Evolutionary conservation across 2,888 invertebrate genomes (phyloP).

Genomic region (Drosophila mulleri): DNA sequence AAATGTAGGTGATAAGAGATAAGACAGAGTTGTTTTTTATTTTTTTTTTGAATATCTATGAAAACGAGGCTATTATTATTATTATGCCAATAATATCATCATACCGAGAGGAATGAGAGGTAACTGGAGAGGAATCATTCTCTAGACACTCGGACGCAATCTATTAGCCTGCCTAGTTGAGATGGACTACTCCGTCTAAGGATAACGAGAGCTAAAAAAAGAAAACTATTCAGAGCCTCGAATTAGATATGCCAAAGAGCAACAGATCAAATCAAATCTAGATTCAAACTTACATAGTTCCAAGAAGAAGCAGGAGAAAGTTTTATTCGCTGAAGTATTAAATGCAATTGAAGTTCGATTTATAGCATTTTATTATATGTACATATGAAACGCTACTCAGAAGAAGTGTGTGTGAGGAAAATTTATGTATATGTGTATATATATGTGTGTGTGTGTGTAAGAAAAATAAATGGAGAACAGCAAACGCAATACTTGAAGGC

Average conservation of each 20-base stretch:
- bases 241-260: neutral
- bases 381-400: neutral
- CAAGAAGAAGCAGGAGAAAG: neutral
- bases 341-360: constrained; percentile 8
- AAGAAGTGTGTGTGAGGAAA: neutral
- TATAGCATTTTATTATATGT: neutral
- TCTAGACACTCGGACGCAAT: too few species aligned
- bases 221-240: neutral
- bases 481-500: constrained; percentile 33
- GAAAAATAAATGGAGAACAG: constrained; percentile 67
- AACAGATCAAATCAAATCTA: neutral
- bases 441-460: constrained; percentile 14
- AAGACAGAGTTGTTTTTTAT: neutral
- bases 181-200: too few species aligned
- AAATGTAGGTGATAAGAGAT: constrained; percentile 3
- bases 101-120: too few species aligned
- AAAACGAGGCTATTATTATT: neutral
- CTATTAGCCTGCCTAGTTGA: too few species aligned
- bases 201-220: too few species aligned
- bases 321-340: neutral
- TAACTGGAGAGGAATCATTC: neutral
- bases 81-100: neutral
- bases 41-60: neutral
- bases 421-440: neutral
- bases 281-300: neutral